phyloP scores from a whole-genome alignment of 2,888 invertebrate species.

The Notodonta ziczac region DNA sequence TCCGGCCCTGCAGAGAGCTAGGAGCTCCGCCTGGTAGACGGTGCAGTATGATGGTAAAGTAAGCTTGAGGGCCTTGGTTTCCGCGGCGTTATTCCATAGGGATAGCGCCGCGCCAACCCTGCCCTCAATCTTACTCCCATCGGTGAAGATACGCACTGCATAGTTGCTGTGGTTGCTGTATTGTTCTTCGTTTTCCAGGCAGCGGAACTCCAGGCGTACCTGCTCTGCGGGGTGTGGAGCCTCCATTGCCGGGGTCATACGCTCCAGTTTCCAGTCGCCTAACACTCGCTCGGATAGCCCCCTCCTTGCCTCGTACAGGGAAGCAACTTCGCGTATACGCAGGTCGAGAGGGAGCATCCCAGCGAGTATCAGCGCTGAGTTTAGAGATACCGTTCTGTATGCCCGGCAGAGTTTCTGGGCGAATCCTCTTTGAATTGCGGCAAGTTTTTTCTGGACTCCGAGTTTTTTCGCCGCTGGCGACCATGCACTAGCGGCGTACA shows the following conservation, averaged over 20 bases:
- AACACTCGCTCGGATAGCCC: slow-evolving; percentile 13
- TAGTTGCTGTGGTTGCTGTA: neutral
- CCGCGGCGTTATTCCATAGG: slow-evolving; percentile 19
- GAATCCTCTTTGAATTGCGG: slow-evolving; percentile 6
- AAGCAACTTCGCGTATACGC: slow-evolving; percentile 19
- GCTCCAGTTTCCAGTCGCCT: slow-evolving; percentile 24
- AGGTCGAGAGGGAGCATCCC: slow-evolving; percentile 31
- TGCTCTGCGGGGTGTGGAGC: slow-evolving; percentile 18
- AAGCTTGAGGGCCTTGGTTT: slow-evolving; percentile 16
- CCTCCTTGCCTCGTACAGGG: slow-evolving; percentile 25
- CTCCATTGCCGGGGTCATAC: neutral
- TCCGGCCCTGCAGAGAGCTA: slow-evolving; percentile 17
- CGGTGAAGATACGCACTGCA: slow-evolving; percentile 16
- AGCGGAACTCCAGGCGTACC: slow-evolving; percentile 2
- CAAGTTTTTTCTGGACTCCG: neutral
- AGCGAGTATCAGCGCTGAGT: slow-evolving; percentile 22
- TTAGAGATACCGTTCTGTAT: neutral
- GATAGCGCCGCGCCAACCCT: slow-evolving; percentile 26
- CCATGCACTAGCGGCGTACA: slow-evolving; percentile 9
- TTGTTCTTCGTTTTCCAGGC: slow-evolving; percentile 11
- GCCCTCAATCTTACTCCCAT: slow-evolving; percentile 26
- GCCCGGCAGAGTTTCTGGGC: slow-evolving; percentile 10
- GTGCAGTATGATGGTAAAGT: slow-evolving; percentile 12
- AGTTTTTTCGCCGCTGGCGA: slow-evolving; percentile 7
- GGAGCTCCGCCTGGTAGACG: slow-evolving; percentile 29